Base-by-base conservation (phyloP, 2,797 vertebrate species). In the Malurus splendens region DNA sequence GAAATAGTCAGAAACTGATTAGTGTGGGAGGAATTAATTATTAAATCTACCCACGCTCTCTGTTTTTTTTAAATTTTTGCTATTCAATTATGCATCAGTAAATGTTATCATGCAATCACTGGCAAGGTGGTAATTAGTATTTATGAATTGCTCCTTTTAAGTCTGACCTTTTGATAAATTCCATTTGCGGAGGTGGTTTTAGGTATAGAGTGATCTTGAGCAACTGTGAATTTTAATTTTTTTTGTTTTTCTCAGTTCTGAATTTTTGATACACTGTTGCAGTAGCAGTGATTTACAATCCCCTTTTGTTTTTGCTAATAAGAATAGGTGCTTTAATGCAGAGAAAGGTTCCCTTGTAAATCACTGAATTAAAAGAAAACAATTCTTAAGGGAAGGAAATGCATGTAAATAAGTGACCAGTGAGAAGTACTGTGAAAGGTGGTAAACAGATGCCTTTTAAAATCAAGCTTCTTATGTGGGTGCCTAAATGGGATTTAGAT, bases 101-200 rank as follows among this genome's bases (percentile, higher is more conserved):
- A 97, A 96, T 95, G 95, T 96, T 97, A 95, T 90, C 84, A 47
- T 93, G 87, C 80, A 96, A 95, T 96, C 90, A 93, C 54, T 87
- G 72, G 78, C 60, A 96, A 96, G 94, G 64, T 71, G 78, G 57
- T 97, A 97, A 97, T 97, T 97, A 95, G 93, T 94, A 90, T 96
- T 96, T 97, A 94, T 96, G 95, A 96, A 96, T 52, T 94, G 93
- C 84, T 95, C 66, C 94, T 95, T 95, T 96, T 95, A 84, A 91
- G 47, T 89, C 87, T 97, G 94, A 97, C 95, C 95, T 97, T 97
- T 96, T 88, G 67, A 59, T 92, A 95, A 96, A 96, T 96, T 95
- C 67, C 78, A n/a, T 94, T 96, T 93, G 76, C 94, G 66, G 83
- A 91, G 77, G 56, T 72, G 39, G 54, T 90, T 94, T 89, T 78